Evolutionary conservation across 2,113 vertebrate genomes (phyloP).

Genomic region (Myodes glareolus): DNA sequence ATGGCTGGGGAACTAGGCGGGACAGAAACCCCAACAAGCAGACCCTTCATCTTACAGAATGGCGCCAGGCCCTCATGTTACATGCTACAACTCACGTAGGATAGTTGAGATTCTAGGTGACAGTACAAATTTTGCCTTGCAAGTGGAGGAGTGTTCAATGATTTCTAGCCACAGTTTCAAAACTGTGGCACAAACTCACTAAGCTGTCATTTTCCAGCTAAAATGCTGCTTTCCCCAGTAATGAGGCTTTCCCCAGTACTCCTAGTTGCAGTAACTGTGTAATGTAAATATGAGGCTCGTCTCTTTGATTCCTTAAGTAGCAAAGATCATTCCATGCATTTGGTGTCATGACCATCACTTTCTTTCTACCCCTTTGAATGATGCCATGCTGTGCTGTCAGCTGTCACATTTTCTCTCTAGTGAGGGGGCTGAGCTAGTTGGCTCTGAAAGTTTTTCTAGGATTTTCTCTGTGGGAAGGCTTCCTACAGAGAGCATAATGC

Average conservation of each 20-base stretch:
- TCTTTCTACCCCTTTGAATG: not conserved
- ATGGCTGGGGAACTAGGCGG: too few species aligned
- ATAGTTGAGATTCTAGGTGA: not conserved
- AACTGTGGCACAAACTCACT: not conserved
- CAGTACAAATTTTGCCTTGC: not conserved
- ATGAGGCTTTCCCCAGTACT: not conserved
- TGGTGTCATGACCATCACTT: not conserved
- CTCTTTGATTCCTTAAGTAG: not conserved
- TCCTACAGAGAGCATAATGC: not conserved
- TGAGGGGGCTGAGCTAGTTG: not conserved
- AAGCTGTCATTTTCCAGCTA: not conserved
- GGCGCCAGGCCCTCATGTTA: too few species aligned
- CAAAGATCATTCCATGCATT: not conserved
- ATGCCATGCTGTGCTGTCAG: not conserved
- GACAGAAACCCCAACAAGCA: too few species aligned
- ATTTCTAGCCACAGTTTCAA: not conserved
- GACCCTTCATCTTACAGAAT: too few species aligned
- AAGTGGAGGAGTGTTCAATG: not conserved
- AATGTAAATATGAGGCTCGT: not conserved
- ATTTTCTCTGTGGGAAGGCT: not conserved
- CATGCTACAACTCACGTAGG: not conserved
- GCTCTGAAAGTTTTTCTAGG: not conserved
- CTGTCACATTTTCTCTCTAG: not conserved
- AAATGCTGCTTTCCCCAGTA: not conserved
- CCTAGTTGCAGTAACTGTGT: not conserved